Base-by-base conservation (phyloP, 2,113 vertebrate species). In the Tamias sibiricus region DNA sequence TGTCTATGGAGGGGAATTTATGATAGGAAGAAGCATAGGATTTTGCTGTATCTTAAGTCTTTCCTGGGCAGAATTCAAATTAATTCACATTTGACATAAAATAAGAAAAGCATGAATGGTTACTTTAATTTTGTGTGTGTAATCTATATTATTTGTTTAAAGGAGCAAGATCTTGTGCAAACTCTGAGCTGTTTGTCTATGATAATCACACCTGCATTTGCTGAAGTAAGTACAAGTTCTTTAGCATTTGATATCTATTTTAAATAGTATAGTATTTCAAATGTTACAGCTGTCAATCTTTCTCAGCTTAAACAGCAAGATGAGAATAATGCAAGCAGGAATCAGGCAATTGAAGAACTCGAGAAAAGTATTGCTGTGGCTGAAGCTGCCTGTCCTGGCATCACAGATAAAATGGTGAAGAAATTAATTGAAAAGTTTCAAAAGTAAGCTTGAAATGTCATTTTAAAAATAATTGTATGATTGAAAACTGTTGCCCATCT, bases 321-420 rank as follows among this genome's bases (percentile, higher is more conserved):
- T 97, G 99, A 99, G 95, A 99, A 99, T 79, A 99, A 99, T 32
- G 98, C 98, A 9, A 98, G 94, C 97, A 99, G 99, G 95, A 99
- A 99, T 95, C 94, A 98, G 96, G 99, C 99, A 47, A 99, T 99
- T 74, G 99, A 99, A 97, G 99, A 99, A 98, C 99, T 99, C 77
- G 99, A 99, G 97, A 99, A 99, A 93, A 99, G 99, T 97, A 99
- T 99, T 97, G 99, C 98, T 75, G 90, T 99, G 98, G 99, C 99
- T 8, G 99, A 99, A 96, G 99, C 99, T 2, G 95, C 99, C 0
- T 99, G 99, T 97, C 99, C 99, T 4, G 99, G 99, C 49, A 99
- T 99, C 99, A 99, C 99, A 40, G 99, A 99, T 98, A 99, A 99
- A 97, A 99, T 99, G 99, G 99, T 99, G 98, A 99, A 99, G 95